phyloP scores from a whole-genome alignment of 2,797 vertebrate species.

The Gambusia yucatana region DNA sequence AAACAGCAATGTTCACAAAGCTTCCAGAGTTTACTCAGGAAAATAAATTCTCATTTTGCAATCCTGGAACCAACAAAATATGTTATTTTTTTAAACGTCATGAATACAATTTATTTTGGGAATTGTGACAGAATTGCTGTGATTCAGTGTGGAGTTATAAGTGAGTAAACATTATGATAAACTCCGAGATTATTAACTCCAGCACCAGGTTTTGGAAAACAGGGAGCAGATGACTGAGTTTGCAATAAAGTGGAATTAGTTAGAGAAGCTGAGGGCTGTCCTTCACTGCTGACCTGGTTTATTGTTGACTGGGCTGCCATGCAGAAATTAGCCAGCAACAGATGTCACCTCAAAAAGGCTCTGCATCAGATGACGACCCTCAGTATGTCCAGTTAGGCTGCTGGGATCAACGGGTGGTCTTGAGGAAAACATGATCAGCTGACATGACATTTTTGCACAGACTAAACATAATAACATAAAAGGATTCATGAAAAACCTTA shows the following conservation, averaged over 20 bases:
- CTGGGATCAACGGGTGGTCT: not conserved
- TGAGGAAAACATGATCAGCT: not conserved
- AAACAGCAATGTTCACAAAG: not conserved
- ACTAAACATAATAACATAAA: not conserved
- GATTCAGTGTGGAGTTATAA: not conserved
- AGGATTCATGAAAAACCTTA: not conserved
- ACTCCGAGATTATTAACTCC: not conserved
- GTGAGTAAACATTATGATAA: not conserved
- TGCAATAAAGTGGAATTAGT: not conserved
- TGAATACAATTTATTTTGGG: not conserved
- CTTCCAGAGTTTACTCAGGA: not conserved
- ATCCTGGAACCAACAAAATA: not conserved
- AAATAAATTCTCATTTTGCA: not conserved
- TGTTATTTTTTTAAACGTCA: not conserved
- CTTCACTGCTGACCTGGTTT: not conserved
- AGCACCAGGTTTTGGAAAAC: not conserved
- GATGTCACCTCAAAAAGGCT: not conserved
- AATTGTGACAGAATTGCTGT: not conserved
- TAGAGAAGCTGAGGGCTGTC: not conserved
- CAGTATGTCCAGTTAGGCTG: not conserved
- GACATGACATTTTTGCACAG: not conserved
- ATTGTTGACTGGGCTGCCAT: not conserved
- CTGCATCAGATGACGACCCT: not conserved
- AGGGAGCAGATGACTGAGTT: not conserved
- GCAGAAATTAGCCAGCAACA: not conserved